phyloP scores from a whole-genome alignment of 92 coral and sea anemone species.

The Actinernus sp. region DNA sequence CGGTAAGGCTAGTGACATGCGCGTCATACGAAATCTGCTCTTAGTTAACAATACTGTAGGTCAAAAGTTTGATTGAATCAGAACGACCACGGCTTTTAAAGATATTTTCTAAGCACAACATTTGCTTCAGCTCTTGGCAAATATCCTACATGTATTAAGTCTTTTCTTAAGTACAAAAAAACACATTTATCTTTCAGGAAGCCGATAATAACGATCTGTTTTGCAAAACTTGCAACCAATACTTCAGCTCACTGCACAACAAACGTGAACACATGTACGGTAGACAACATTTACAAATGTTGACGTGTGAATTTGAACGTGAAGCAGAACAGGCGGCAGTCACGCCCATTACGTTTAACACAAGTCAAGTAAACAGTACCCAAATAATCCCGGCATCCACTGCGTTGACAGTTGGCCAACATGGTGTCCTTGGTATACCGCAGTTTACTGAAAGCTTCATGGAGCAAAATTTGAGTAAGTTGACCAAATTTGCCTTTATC shows the following conservation, averaged over 20 bases:
- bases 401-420: not conserved
- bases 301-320: constrained; percentile 91
- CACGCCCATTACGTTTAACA: not conserved
- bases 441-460: constrained; percentile 85
- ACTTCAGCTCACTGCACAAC: constrained; percentile 93
- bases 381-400: not conserved
- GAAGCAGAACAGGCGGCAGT: constrained; percentile 78
- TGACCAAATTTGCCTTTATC: too few species aligned
- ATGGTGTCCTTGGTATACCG: constrained; percentile 34
- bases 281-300: constrained; percentile 85
- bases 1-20: too few species aligned
- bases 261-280: constrained; percentile 91
- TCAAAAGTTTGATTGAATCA: too few species aligned
- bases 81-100: too few species aligned
- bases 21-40: too few species aligned
- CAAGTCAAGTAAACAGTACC: not conserved
- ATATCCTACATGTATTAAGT: too few species aligned
- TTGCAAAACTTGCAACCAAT: constrained; percentile 90
- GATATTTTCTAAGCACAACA: too few species aligned
- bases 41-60: too few species aligned
- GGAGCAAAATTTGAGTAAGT: constrained; percentile 88
- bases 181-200: too few species aligned
- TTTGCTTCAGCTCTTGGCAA: too few species aligned
- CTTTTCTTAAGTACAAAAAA: too few species aligned
- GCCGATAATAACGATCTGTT: constrained; percentile 71